phyloP scores from a whole-genome alignment of 2,113 vertebrate species.

The Origma solitaria region DNA sequence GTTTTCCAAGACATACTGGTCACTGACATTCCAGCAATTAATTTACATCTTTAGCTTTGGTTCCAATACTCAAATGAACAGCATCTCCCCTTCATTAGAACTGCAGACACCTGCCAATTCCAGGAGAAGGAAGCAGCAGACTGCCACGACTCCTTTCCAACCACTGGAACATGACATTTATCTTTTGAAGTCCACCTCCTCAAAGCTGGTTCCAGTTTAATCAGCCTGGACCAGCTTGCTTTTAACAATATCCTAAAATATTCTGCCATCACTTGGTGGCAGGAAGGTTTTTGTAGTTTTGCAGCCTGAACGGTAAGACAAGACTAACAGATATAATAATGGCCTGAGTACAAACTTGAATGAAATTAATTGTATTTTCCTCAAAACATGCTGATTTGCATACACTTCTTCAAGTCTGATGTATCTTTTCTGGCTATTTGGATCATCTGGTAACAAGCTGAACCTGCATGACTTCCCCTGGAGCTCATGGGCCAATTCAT shows the following conservation, averaged over 20 bases:
- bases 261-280: not conserved
- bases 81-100: not conserved
- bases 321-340: not conserved
- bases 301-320: not conserved
- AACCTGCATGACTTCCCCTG: not conserved
- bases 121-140: not conserved
- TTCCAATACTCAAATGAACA: not conserved
- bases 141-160: not conserved
- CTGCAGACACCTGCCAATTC: not conserved
- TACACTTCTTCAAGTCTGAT: not conserved
- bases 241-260: not conserved
- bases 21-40: not conserved
- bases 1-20: not conserved
- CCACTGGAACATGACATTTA: not conserved
- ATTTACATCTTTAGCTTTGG: not conserved
- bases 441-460: rapidly evolving
- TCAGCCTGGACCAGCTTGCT: not conserved
- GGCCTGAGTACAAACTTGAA: not conserved
- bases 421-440: not conserved
- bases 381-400: not conserved
- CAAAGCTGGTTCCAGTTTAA: not conserved
- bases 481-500: not conserved
- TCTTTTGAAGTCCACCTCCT: not conserved
- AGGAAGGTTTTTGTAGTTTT: not conserved
- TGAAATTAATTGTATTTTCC: not conserved